Conservation (phyloP, 1,140 invertebrate genomes). For the Pararge aegeria region DNA sequence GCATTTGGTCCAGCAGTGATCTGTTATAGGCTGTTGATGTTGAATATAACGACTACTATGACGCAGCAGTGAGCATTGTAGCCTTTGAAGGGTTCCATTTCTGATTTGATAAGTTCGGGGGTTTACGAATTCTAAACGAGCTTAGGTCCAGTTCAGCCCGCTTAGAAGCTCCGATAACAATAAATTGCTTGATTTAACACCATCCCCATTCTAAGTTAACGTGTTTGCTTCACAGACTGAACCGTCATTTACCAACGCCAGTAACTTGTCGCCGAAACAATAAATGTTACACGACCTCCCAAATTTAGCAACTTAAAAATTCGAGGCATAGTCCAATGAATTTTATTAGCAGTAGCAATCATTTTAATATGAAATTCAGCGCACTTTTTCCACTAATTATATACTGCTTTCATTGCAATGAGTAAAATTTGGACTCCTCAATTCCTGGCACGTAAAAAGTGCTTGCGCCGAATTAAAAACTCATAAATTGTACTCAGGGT, state of each 20-base stretch:
- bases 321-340: neutral
- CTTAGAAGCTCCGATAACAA: too few species aligned
- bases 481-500: conserved; percentile 49
- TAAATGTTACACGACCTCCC: neutral
- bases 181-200: too few species aligned
- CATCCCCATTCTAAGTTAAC: too few species aligned
- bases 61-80: too few species aligned
- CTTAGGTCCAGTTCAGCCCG: too few species aligned
- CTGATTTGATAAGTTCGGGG: too few species aligned
- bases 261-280: neutral
- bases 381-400: conserved; percentile 24
- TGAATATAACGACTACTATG: too few species aligned
- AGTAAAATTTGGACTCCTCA: conserved; percentile 17
- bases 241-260: neutral
- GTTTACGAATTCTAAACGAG: too few species aligned
- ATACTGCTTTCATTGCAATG: conserved; percentile 23
- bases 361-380: conserved; percentile 9
- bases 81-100: too few species aligned
- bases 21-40: too few species aligned
- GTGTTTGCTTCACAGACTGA: too few species aligned
- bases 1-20: too few species aligned
- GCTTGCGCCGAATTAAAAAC: conserved; percentile 55
- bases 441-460: conserved; percentile 38
- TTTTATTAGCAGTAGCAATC: neutral
- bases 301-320: neutral